phyloP scores from a whole-genome alignment of 2,797 vertebrate species.

The Neoniphon sammara region DNA sequence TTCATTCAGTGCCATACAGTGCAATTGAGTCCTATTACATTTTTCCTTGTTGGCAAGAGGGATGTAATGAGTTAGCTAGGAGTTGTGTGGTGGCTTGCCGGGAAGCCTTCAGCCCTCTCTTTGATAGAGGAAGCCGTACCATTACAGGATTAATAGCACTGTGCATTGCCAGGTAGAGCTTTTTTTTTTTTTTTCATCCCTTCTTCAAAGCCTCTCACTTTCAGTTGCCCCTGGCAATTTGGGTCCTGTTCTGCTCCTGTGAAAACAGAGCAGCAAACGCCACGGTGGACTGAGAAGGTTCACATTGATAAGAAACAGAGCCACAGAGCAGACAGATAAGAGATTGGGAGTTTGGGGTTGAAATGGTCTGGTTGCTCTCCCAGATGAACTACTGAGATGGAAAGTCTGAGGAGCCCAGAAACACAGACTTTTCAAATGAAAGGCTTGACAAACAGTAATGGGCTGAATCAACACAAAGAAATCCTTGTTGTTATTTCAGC shows the following conservation, averaged over 20 bases:
- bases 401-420: constrained; percentile 51
- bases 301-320: constrained; percentile 51
- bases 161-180: constrained; percentile 73
- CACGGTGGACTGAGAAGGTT: constrained; percentile 30
- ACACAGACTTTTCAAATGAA: constrained; percentile 53
- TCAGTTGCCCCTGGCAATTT: constrained; percentile 72
- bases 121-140: constrained; percentile 79
- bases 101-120: constrained; percentile 74
- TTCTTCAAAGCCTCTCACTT: constrained; percentile 75
- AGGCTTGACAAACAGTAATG: constrained; percentile 54
- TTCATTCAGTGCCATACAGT: constrained; percentile 38
- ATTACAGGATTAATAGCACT: constrained; percentile 80
- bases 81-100: constrained; percentile 78
- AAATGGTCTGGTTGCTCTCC: constrained; percentile 43
- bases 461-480: constrained; percentile 63
- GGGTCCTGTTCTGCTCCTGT: constrained; percentile 58
- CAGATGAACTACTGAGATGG: constrained; percentile 50
- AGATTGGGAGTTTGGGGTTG: constrained; percentile 40
- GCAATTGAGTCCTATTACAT: constrained; percentile 66
- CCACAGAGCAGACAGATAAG: constrained; percentile 65
- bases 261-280: constrained; percentile 60
- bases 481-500: constrained; percentile 58
- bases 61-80: constrained; percentile 81
- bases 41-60: constrained; percentile 68
- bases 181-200: constrained; percentile 59